These are phyloP conservation scores for Trypoxylus dichotomus DNA, from an alignment of 1,140 invertebrate genomes.

Conservation along the genomic window DNA sequence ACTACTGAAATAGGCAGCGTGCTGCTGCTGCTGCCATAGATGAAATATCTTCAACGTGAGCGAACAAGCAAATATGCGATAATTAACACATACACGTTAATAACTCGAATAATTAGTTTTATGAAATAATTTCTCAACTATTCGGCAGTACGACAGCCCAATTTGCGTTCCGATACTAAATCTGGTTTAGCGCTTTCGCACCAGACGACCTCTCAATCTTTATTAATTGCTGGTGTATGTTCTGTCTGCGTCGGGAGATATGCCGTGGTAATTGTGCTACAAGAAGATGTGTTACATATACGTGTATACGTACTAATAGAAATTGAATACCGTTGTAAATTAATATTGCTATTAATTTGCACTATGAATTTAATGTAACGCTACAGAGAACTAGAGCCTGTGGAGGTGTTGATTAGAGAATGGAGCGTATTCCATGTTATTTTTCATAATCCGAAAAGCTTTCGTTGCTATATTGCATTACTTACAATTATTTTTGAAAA, in stretches of 20 bases:
- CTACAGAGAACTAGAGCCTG: no score
- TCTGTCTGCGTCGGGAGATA: neutral
- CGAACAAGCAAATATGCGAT: slow-evolving; percentile 14
- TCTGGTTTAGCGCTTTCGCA: slow-evolving; percentile 13
- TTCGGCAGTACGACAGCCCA: neutral
- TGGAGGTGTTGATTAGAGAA: no score
- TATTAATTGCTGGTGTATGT: slow-evolving; percentile 7
- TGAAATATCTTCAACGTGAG: slow-evolving; percentile 12
- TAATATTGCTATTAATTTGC: neutral
- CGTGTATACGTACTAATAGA: neutral
- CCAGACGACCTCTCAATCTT: slow-evolving; percentile 8
- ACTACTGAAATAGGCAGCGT: neutral
- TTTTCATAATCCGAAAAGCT: no score
- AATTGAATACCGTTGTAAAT: slow-evolving; percentile 13
- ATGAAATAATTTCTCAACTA: slow-evolving; percentile 20
- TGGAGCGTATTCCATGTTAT: no score
- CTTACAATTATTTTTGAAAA: no score
- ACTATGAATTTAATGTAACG: neutral
- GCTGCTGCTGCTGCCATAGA: neutral
- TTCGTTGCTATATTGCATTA: no score
- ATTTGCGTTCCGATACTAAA: neutral
- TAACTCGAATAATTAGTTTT: slow-evolving; percentile 23
- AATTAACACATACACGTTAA: slow-evolving; percentile 21
- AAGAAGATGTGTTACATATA: neutral
- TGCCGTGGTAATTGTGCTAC: neutral